Evolutionary conservation across 2,888 invertebrate species (phyloP).

Genomic region (Capitulum mitella): DNA sequence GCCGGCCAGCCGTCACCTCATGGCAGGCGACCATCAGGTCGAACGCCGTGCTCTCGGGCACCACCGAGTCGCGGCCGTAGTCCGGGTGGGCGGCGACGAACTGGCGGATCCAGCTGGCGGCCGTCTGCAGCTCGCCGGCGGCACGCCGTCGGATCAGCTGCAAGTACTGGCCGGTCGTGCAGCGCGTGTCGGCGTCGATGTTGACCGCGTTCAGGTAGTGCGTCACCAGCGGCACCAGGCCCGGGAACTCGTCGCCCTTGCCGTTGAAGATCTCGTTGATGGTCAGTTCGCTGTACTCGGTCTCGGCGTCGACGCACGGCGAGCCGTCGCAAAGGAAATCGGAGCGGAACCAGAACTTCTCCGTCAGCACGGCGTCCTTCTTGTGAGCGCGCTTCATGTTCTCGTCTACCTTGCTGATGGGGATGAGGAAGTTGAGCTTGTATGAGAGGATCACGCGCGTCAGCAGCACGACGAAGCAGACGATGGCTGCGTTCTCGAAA

Average conservation of each 20-base stretch:
- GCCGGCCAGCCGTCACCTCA: slow-evolving; percentile 33
- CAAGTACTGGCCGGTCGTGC: slow-evolving; percentile 51
- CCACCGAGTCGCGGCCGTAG: slow-evolving; percentile 84
- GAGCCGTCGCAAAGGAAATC: slow-evolving; percentile 46
- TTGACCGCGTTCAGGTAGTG: slow-evolving; percentile 50
- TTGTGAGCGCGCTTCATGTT: slow-evolving; percentile 95
- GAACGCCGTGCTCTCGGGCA: slow-evolving; percentile 81
- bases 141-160: slow-evolving; percentile 64
- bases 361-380: slow-evolving; percentile 70
- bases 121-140: slow-evolving; percentile 81
- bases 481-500: slow-evolving; percentile 98
- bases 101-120: slow-evolving; percentile 88
- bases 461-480: slow-evolving; percentile 92
- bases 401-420: slow-evolving; percentile 95
- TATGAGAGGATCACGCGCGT: slow-evolving; percentile 95
- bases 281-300: slow-evolving; percentile 57
- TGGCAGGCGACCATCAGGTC: slow-evolving; percentile 53
- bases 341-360: slow-evolving; percentile 89
- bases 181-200: slow-evolving; percentile 53
- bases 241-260: slow-evolving; percentile 82
- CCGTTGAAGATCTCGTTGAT: slow-evolving; percentile 96
- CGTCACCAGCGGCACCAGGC: slow-evolving; percentile 70
- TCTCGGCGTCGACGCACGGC: slow-evolving; percentile 30
- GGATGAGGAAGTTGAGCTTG: slow-evolving; percentile 90
- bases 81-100: slow-evolving; percentile 80